phyloP scores from a whole-genome alignment of 2,888 invertebrate genomes.

The Pachycephus smyrnensis region DNA sequence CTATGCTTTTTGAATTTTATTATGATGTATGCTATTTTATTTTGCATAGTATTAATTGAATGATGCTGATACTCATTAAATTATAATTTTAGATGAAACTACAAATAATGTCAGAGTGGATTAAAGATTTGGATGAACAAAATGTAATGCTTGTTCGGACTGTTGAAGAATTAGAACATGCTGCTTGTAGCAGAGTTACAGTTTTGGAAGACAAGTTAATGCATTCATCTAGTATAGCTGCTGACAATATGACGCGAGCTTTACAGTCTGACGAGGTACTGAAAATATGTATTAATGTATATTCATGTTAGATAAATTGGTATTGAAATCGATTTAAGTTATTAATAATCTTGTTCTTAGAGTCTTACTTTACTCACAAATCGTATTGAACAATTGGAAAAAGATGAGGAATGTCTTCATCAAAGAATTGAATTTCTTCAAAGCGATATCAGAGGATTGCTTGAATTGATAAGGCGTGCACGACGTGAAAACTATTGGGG shows the following conservation, averaged over 20 bases:
- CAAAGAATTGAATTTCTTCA: conserved; percentile 68
- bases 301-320: conserved; percentile 5
- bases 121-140: conserved; percentile 76
- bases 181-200: conserved; percentile 73
- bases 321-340: conserved; percentile 11
- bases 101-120: conserved; percentile 75
- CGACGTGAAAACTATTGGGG: conserved; percentile 69
- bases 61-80: background rate
- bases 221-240: conserved; percentile 63
- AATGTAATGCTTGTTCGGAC: conserved; percentile 76
- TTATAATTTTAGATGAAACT: conserved; percentile 72
- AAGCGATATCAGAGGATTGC: conserved; percentile 69
- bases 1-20: background rate
- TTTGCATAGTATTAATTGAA: background rate
- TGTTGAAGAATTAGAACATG: conserved; percentile 76
- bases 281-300: background rate
- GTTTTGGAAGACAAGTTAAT: conserved; percentile 70
- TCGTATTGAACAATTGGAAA: conserved; percentile 48
- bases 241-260: conserved; percentile 51
- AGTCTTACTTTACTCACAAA: conserved; percentile 48
- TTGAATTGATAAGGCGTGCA: conserved; percentile 70
- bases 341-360: conserved; percentile 35
- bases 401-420: conserved; percentile 61
- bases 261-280: conserved; percentile 50
- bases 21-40: background rate